Conservation (phyloP, 2,888 invertebrate species). For the Cryptus armator region DNA sequence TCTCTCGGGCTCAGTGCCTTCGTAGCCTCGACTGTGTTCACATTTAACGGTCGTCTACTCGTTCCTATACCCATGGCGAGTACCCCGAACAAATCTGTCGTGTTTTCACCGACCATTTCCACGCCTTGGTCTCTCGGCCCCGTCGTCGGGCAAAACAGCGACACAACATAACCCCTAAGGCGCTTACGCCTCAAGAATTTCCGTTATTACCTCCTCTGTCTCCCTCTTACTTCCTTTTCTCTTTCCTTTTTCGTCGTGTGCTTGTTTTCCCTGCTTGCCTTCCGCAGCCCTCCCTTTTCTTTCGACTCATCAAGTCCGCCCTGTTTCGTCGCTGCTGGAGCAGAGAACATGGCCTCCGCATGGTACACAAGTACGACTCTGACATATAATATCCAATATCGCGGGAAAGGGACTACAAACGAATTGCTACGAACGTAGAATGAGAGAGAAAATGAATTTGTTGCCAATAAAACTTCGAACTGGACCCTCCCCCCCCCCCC, state of each 20-base stretch:
- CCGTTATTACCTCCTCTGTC: slow-evolving; percentile 60
- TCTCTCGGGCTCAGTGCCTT: slow-evolving; percentile 46
- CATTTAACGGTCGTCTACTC: slow-evolving; percentile 53
- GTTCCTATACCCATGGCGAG: slow-evolving; percentile 8
- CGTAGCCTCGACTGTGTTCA: slow-evolving; percentile 30
- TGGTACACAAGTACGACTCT: slow-evolving; percentile 37
- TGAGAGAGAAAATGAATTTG: background rate
- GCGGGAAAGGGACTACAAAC: slow-evolving; percentile 1
- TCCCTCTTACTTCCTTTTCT: slow-evolving; percentile 14
- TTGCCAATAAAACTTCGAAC: background rate
- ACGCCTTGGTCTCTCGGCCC: slow-evolving; percentile 48
- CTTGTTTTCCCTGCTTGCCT: slow-evolving; percentile 24
- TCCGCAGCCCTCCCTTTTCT: slow-evolving; percentile 22
- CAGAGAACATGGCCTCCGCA: slow-evolving; percentile 12
- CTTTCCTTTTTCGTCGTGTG: slow-evolving; percentile 11
- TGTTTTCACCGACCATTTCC: slow-evolving; percentile 57
- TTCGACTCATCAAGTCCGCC: slow-evolving; percentile 46
- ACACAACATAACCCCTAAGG: slow-evolving; percentile 54
- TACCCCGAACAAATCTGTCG: slow-evolving; percentile 42
- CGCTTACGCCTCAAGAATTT: slow-evolving; percentile 66
- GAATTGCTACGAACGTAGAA: background rate
- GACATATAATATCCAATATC: slow-evolving; percentile 47
- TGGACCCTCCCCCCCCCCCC: background rate
- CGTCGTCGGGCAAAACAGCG: slow-evolving; percentile 33
- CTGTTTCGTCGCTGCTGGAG: slow-evolving; percentile 19